Evolutionary conservation across 2,113 vertebrate genomes (phyloP).

Genomic region (Struthidea cinerea): DNA sequence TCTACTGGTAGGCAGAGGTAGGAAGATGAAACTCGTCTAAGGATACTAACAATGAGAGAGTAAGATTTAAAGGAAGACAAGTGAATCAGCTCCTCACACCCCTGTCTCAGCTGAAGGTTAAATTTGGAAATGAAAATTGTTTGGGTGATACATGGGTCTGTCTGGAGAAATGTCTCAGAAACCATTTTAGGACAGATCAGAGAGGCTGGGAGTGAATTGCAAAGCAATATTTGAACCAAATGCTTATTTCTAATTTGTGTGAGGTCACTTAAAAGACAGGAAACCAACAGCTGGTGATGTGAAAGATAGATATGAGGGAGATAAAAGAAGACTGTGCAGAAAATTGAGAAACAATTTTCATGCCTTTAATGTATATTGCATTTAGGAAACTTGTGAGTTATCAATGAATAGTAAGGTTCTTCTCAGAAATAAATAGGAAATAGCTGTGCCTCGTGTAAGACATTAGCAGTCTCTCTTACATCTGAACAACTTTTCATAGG

Average conservation of each 20-base stretch:
- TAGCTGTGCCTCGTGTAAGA: background rate
- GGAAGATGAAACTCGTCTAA: background rate
- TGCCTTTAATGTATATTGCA: background rate
- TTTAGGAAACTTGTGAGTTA: constrained; percentile 3
- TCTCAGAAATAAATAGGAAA: constrained; percentile 24
- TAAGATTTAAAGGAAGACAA: background rate
- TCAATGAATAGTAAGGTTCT: background rate
- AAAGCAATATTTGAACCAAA: background rate
- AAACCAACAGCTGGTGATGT: background rate
- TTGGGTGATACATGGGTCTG: background rate
- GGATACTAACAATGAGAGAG: background rate
- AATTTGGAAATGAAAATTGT: background rate
- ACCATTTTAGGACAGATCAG: background rate
- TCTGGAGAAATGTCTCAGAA: background rate
- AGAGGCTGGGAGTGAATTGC: background rate
- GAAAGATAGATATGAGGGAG: background rate
- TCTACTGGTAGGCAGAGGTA: background rate
- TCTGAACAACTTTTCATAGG: constrained; percentile 48
- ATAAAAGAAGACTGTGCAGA: background rate
- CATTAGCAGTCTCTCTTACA: constrained; percentile 4
- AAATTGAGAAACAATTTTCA: background rate
- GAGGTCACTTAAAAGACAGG: background rate
- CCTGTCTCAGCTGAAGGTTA: background rate
- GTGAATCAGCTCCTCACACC: background rate
- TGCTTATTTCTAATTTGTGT: background rate